A percentile compares a stretch with the other conserved stretches of the same genome.
phyloP scores from a whole-genome alignment of 2,888 invertebrate genomes.

The Drosophila cognata region DNA sequence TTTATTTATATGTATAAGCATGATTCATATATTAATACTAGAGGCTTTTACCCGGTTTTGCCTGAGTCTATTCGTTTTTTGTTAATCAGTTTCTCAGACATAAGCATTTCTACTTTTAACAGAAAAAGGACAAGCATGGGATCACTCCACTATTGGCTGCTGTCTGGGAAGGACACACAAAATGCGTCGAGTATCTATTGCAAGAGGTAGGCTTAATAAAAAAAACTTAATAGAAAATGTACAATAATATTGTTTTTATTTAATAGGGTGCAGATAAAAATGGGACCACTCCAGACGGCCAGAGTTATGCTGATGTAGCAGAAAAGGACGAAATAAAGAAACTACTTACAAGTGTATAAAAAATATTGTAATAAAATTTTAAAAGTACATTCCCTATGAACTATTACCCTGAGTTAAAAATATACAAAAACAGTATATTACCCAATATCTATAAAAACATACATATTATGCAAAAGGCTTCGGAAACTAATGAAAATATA shows the following conservation, averaged over 20 bases:
- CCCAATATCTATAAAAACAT: not conserved
- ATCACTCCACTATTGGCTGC: slow-evolving; percentile 97
- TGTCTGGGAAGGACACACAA: slow-evolving; percentile 98
- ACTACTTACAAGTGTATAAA: slow-evolving; percentile 85
- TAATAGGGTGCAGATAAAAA: slow-evolving; percentile 91
- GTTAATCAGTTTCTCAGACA: too few relatives aligned
- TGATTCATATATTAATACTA: not conserved
- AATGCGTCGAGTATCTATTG: slow-evolving; percentile 94
- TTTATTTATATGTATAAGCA: not conserved
- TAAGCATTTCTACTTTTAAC: not conserved
- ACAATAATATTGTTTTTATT: not conserved
- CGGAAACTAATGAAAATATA: not conserved
- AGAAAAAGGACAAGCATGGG: slow-evolving; percentile 97
- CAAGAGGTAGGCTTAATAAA: slow-evolving; percentile 88
- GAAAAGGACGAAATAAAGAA: slow-evolving; percentile 96
- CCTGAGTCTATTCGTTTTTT: not conserved
- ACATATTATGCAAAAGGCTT: not conserved
- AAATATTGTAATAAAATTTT: slow-evolving; percentile 33
- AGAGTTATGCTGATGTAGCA: slow-evolving; percentile 93
- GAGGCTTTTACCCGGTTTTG: not conserved
- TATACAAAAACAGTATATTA: not conserved
- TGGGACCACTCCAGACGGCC: slow-evolving; percentile 95
- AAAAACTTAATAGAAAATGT: not conserved
- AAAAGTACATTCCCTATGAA: slow-evolving; percentile 14
- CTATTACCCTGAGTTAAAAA: not conserved